Base-by-base conservation (phyloP, 2,113 vertebrate genomes). In the Oncorhynchus masou region DNA sequence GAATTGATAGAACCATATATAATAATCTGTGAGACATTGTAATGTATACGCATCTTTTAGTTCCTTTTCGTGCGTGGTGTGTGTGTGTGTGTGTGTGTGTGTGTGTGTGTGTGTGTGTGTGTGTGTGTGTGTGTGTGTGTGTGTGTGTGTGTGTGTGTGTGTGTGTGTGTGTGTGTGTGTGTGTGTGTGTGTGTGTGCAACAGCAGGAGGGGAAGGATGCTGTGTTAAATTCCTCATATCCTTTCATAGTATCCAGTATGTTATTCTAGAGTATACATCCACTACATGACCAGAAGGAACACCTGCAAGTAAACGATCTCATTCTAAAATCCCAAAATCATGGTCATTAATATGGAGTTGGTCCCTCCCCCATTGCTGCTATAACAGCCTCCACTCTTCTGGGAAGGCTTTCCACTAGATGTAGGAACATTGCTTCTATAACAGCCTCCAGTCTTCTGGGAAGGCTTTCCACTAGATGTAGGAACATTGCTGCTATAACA, bases 201-300 rank as follows among this genome's bases (percentile, higher is more conserved):
- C 83, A 84, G 78, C 85, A 90, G 86, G 79, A 75, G 74, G 72
- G 77, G 78, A 85, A 88, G 85, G 85, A 85, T 86, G 79, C 84
- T 8, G 76, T 60, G 76, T 74, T 86, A 83, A 90, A 87, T 87
- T 88, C 88, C 49, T 73, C 85, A 84, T 88, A 87, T 91, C 88
- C 86, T 89, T 84, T 88, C 1, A 39, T 39, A 39, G 34, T 39
- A 8, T 39, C 34, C 34, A 39, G 7, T 8, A 39, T 39, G 7
- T 39, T 39, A 39, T 39, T 39, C 34, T 39, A 39, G 34, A 39
- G 34, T 8, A 8, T 39, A 8, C 8, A 8, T 39, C 8, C 34
- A 39, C 34, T 39, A 39, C 34, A 39, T 39, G 7, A 39, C 34
- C 34, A 39, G 8, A 39, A 39, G 34, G 34, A 7, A 39, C 34